phyloP scores from a whole-genome alignment of 2,113 vertebrate species.

The Petrocephalus zakoni region DNA sequence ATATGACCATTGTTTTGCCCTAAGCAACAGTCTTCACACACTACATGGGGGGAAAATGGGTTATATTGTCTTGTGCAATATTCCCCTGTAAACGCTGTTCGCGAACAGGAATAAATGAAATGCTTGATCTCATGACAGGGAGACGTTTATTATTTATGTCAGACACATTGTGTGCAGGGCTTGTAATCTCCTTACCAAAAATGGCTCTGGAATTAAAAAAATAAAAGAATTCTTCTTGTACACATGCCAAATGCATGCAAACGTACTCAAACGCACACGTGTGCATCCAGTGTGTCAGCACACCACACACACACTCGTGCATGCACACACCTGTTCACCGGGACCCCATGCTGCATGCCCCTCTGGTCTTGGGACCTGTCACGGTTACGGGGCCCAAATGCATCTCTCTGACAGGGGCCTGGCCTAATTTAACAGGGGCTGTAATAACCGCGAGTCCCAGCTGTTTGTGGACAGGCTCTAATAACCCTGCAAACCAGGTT shows the following conservation, averaged over 20 bases:
- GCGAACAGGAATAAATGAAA: constrained; percentile 13
- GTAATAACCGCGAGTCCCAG: background rate
- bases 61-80: constrained; percentile 11
- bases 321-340: background rate
- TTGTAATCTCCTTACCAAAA: background rate
- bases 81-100: constrained; percentile 6
- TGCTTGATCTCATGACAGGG: constrained; percentile 13
- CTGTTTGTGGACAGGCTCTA: constrained; percentile 10
- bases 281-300: background rate
- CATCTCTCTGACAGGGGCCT: constrained; percentile 2
- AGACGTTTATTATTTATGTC: constrained; percentile 15
- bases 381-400: background rate
- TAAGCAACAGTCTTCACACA: constrained; percentile 8
- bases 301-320: background rate
- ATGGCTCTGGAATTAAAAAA: background rate
- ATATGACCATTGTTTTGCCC: constrained; percentile 12
- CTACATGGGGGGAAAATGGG: background rate
- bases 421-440: background rate
- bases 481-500: background rate
- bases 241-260: background rate
- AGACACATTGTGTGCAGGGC: background rate
- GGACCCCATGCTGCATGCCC: background rate
- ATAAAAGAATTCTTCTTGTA: no score
- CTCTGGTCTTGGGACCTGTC: background rate
- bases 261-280: background rate